Percentiles rank a stretch among this genome's conserved stretches.
Conservation (phyloP, 2,797 vertebrate genomes). For the Propithecus perrieri region DNA sequence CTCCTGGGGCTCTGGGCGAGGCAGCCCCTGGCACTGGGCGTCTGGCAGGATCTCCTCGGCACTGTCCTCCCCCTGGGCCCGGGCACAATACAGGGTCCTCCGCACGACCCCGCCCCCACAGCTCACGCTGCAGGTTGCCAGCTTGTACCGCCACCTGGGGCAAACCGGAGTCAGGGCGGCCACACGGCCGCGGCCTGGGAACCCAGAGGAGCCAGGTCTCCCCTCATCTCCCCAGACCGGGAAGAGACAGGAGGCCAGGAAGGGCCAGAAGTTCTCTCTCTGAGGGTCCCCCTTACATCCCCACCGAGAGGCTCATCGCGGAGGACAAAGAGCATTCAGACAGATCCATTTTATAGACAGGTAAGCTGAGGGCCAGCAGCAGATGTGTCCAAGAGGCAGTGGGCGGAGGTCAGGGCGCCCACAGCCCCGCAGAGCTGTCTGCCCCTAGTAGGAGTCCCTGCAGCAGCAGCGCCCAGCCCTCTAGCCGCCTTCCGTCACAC, state of each 20-base stretch:
- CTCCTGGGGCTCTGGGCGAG: conserved; percentile 86
- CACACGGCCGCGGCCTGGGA: neutral
- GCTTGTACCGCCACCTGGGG: conserved; percentile 89
- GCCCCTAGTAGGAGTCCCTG: neutral
- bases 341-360: neutral
- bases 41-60: conserved; percentile 85
- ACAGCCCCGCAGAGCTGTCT: neutral
- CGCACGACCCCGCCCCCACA: conserved; percentile 89
- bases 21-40: conserved; percentile 83
- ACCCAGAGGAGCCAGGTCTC: neutral
- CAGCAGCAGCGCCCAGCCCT: neutral
- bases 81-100: conserved; percentile 88
- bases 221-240: neutral
- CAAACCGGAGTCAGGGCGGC: neutral
- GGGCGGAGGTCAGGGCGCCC: neutral
- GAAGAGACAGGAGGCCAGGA: neutral
- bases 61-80: conserved; percentile 8
- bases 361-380: neutral
- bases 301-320: neutral
- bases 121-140: conserved; percentile 88
- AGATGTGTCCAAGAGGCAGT: neutral
- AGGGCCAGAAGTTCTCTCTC: neutral
- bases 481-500: neutral
- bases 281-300: rapidly evolving
- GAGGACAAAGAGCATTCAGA: neutral